A percentile compares a stretch with the other conserved stretches of the same genome.
Conservation (phyloP, 2,888 invertebrate species). For the Seira ritae region DNA sequence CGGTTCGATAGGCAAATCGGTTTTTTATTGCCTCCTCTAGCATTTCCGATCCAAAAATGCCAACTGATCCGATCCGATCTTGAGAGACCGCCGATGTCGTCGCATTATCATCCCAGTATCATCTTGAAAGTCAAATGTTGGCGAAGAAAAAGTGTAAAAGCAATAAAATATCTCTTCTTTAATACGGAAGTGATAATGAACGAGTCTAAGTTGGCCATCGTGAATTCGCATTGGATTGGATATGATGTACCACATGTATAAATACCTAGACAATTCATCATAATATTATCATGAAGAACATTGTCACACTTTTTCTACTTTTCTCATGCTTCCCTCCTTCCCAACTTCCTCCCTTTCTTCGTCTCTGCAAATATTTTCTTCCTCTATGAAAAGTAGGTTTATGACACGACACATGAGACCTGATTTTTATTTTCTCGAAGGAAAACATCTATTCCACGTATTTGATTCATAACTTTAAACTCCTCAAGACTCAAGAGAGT, state of each 20-base stretch:
- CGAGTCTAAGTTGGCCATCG: background rate
- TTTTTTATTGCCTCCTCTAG: background rate
- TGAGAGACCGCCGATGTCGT: too few relatives aligned
- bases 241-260: background rate
- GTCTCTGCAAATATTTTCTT: background rate
- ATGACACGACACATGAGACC: slow-evolving; percentile 48
- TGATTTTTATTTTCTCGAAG: slow-evolving; percentile 24
- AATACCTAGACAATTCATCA: too few relatives aligned
- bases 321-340: too few relatives aligned
- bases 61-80: background rate
- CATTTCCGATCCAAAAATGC: slow-evolving; percentile 10
- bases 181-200: too few relatives aligned
- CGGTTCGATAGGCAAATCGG: background rate
- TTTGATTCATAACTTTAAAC: too few relatives aligned
- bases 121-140: background rate
- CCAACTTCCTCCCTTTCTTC: background rate
- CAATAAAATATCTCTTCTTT: too few relatives aligned
- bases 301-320: background rate
- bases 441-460: slow-evolving; percentile 1
- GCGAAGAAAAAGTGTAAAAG: background rate
- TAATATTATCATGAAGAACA: too few relatives aligned
- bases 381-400: slow-evolving; percentile 49
- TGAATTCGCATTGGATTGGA: background rate
- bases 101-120: too few relatives aligned
- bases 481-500: too few relatives aligned